Percentiles rank a stretch among this genome's conserved stretches.
These are phyloP conservation scores for Acrocephalus scirpaceus DNA, from an alignment of 2,797 vertebrate genomes.

Conservation along the genomic window DNA sequence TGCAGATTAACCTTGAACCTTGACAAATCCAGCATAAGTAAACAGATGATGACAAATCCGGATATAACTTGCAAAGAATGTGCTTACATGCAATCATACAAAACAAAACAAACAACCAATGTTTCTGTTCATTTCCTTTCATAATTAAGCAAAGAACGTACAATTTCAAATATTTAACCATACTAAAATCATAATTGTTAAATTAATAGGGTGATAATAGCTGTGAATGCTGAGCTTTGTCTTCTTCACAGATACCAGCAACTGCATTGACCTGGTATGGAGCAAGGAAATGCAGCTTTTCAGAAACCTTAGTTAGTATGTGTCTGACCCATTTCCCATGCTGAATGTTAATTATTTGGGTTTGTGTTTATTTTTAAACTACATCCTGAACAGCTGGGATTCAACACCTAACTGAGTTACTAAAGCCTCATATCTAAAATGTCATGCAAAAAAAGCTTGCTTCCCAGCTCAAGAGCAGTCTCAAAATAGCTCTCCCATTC, in stretches of 20 bases:
- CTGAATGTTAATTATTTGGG: background rate
- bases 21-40: background rate
- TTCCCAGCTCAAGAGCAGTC: background rate
- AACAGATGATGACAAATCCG: background rate
- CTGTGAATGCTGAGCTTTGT: background rate
- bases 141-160: background rate
- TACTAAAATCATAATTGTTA: background rate
- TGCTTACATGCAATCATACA: background rate
- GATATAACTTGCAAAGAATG: background rate
- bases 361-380: background rate
- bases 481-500: background rate
- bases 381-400: background rate
- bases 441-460: background rate
- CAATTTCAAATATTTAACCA: background rate
- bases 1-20: background rate
- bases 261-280: background rate
- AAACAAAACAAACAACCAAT: background rate
- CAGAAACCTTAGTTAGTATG: background rate
- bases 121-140: background rate
- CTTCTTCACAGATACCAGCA: background rate
- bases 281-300: background rate
- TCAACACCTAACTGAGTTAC: background rate
- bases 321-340: background rate
- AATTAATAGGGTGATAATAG: background rate
- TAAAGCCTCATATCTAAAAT: background rate